Percentiles rank a stretch among this genome's conserved stretches.
Evolutionary conservation across 2,113 vertebrate genomes (phyloP).

Genomic region (Stomatorhinus ivindoensis): DNA sequence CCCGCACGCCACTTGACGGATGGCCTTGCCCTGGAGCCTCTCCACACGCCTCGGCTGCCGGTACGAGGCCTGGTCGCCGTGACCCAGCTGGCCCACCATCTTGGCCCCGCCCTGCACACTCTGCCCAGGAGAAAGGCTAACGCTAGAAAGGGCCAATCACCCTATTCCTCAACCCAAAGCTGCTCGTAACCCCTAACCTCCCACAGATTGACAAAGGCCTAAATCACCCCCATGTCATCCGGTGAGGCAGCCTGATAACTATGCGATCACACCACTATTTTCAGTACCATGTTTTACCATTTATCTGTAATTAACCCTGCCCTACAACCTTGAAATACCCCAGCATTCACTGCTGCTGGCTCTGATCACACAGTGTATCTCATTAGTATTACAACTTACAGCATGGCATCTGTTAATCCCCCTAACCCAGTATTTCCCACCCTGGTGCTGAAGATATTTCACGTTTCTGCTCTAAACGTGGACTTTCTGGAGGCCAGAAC

Average conservation of each 20-base stretch:
- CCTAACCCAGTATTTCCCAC: not conserved
- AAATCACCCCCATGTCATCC: not conserved
- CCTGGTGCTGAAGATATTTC: not conserved
- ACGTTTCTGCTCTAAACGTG: not conserved
- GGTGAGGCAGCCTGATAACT: not conserved
- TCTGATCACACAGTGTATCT: not conserved
- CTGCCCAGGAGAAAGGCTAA: conserved; percentile 47
- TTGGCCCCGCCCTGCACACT: conserved; percentile 93
- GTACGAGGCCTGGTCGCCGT: conserved; percentile 92
- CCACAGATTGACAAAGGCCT: not conserved
- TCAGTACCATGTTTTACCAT: not conserved
- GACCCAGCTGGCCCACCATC: conserved; percentile 90
- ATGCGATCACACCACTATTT: not conserved
- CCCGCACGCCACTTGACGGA: conserved; percentile 88
- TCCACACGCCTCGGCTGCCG: conserved; percentile 90
- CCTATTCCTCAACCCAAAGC: not conserved
- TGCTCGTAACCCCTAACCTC: not conserved
- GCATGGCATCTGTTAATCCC: not conserved
- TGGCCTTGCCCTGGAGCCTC: conserved; percentile 85
- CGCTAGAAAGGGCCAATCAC: not conserved
- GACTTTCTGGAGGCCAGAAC: not conserved
- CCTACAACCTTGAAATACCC: not conserved
- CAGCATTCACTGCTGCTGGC: not conserved
- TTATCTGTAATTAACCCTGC: not conserved
- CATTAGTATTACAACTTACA: not conserved